phyloP scores from a whole-genome alignment of 2,797 vertebrate species.

The Cygnus olor region DNA sequence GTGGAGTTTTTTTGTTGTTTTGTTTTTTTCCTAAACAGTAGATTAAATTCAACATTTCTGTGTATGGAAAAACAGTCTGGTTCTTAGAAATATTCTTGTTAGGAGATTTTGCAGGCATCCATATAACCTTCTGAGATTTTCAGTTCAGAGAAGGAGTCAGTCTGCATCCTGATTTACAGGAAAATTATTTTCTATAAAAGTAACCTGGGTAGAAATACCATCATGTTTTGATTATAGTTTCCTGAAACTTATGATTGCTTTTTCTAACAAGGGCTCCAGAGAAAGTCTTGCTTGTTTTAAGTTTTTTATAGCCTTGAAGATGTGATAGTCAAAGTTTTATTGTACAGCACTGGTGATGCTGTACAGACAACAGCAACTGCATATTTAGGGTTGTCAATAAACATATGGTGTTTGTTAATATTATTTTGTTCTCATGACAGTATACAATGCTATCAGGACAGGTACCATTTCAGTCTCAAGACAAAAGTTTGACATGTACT shows the following conservation, averaged over 20 bases:
- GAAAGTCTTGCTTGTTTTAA: not conserved
- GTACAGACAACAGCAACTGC: not conserved
- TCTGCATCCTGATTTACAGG: not conserved
- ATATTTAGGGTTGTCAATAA: not conserved
- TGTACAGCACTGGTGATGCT: not conserved
- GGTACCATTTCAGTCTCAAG: conserved; percentile 97
- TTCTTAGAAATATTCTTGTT: not conserved
- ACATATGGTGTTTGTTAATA: conserved; percentile 5
- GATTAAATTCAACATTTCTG: not conserved
- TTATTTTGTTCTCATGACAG: conserved; percentile 74
- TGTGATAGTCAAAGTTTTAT: not conserved
- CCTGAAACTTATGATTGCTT: not conserved
- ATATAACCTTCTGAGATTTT: not conserved
- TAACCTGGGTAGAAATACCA: not conserved
- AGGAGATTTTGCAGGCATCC: not conserved
- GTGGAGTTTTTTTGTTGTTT: too few relatives aligned
- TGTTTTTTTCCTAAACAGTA: not conserved
- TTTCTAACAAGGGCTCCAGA: not conserved
- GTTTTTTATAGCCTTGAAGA: not conserved
- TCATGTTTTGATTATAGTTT: not conserved
- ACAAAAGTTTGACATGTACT: conserved; percentile 90
- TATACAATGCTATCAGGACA: conserved; percentile 99
- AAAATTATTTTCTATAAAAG: not conserved
- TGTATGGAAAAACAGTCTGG: not conserved
- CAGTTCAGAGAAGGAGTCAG: not conserved